Conservation (phyloP, 2,888 invertebrate species). For the Rhamphomyia laevipes region DNA sequence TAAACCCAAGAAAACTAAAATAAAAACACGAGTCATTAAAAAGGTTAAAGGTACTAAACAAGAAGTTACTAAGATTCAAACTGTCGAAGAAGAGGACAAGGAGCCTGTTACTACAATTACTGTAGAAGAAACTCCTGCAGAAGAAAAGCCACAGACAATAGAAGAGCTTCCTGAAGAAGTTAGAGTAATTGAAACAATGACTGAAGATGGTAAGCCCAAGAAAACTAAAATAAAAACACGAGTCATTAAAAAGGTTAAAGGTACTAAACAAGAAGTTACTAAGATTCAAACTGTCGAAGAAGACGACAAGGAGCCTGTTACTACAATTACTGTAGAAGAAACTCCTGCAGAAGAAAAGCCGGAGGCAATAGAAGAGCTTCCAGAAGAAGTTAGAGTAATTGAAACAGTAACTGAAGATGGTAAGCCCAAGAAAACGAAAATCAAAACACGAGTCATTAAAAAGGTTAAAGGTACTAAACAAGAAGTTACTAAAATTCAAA, state of each 20-base stretch:
- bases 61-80: constrained; percentile 33
- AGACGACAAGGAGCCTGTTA: constrained; percentile 28
- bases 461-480: constrained; percentile 18
- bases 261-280: constrained; percentile 23
- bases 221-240: constrained; percentile 27
- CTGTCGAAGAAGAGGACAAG: constrained; percentile 32
- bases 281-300: constrained; percentile 23
- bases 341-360: constrained; percentile 14
- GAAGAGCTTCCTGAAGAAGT: constrained; percentile 19
- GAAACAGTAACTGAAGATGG: constrained; percentile 6
- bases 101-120: constrained; percentile 28
- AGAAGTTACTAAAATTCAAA: constrained; percentile 22
- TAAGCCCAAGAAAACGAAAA: constrained; percentile 22
- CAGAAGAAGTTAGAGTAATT: constrained; percentile 20
- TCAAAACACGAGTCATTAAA: constrained; percentile 21
- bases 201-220: constrained; percentile 22
- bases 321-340: constrained; percentile 25
- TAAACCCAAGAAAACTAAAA: constrained; percentile 23
- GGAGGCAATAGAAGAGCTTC: constrained; percentile 23
- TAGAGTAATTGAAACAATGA: constrained; percentile 19
- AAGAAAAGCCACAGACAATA: constrained; percentile 14
- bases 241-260: constrained; percentile 24
- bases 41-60: constrained; percentile 30
- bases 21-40: constrained; percentile 28
- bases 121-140: constrained; percentile 21